These are phyloP conservation scores for Urocynchramus pylzowi DNA, from an alignment of 2,113 vertebrate species.

Conservation along the genomic window DNA sequence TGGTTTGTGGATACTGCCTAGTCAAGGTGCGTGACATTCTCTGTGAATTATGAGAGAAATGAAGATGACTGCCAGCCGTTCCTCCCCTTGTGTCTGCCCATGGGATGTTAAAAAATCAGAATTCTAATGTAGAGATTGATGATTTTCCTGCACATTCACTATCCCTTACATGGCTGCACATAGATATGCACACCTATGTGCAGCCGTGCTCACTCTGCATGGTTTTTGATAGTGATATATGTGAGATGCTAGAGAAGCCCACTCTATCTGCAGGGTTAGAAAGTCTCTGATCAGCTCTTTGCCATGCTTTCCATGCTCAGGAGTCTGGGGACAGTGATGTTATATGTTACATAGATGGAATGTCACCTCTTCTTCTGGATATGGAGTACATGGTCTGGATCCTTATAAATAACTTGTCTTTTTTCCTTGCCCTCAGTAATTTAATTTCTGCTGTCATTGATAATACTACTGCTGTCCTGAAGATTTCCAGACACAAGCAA, in stretches of 20 bases:
- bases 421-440: background rate
- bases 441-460: background rate
- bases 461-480: background rate
- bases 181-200: background rate
- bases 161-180: no score
- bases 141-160: background rate
- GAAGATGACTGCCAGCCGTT: background rate
- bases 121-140: background rate
- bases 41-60: slow-evolving; percentile 1
- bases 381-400: background rate
- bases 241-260: background rate
- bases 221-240: background rate
- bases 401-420: background rate
- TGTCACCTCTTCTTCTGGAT: background rate
- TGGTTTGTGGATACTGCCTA: background rate
- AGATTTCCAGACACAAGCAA: background rate
- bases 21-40: rapidly evolving
- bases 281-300: background rate
- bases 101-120: background rate
- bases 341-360: background rate
- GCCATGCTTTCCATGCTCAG: background rate
- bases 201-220: background rate
- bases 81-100: background rate
- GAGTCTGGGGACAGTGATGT: background rate
- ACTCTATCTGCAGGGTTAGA: background rate